Evolutionary conservation across 2,797 vertebrate genomes (phyloP), one percentile per base, ranked within the genome.

Genomic region (Loris lydekkerianus): DNA sequence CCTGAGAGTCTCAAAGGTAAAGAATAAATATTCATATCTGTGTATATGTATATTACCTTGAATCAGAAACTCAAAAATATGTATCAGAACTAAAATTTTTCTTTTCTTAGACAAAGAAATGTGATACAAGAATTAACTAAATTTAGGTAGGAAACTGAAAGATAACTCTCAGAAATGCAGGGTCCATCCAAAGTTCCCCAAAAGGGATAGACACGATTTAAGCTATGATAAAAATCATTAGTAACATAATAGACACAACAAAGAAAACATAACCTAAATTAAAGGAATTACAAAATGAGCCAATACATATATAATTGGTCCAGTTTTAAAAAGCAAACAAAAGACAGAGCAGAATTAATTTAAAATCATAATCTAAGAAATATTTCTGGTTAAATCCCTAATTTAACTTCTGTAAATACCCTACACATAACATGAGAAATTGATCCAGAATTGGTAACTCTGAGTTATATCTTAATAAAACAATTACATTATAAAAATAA

Each of bases 351-450:
- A 78, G 15, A 82, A 49, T 56, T 86, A 61, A 80, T 56, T 63
- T 86, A 73, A 84, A 65, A 61, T 56, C 10, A 58, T 23, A 85
- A 86, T 81, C 18, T 65, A 81, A 93, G 70, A 94, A 56, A 23
- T 21, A 0, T 8, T 80, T 76, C 29, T 89, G 56, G 43, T 73
- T 65, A 88, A 65, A 73, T 29, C 2, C 73, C n/a, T 81, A 75
- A 60, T 78, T 82, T 60, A 65, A 58, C 1, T 82, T 37, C 34
- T 73, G 76, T 67, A 82, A 69, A 1, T 65, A 65, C 4, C 1
- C 7, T 83, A 78, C 23, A 61, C 3, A 3, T 73, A 58, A 94
- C 10, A n/a, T 5, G 20, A 5, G 77, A 92, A 67, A 67, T 34
- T 94, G 10, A 61, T 21, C 25, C 10, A 73, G 29, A 89, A 65